These are phyloP conservation scores for Catamblyrhynchus diadema DNA, from an alignment of 2,797 vertebrate genomes.

Conservation along the genomic window DNA sequence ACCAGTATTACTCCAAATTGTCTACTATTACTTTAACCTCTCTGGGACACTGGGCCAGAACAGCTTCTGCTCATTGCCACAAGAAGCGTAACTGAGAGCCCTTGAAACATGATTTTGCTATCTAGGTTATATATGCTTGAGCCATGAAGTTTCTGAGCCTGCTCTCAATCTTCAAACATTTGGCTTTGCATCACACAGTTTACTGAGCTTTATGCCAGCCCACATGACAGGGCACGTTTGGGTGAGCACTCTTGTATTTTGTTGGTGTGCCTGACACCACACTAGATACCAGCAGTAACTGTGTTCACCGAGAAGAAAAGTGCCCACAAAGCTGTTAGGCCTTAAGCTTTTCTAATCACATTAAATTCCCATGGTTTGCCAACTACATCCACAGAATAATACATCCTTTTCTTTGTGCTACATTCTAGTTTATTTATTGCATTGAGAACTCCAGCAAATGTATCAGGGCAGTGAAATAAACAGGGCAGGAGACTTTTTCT, in stretches of 20 bases:
- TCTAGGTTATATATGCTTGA: not conserved
- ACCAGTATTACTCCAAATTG: not conserved
- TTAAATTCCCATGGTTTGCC: not conserved
- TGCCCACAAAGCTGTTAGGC: not conserved
- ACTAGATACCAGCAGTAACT: not conserved
- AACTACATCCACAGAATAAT: not conserved
- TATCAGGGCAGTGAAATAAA: not conserved
- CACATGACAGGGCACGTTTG: not conserved
- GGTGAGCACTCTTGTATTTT: not conserved
- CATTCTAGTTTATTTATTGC: not conserved
- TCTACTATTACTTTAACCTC: not conserved
- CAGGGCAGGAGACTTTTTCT: too few species aligned
- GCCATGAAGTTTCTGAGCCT: not conserved
- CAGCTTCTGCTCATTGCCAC: not conserved
- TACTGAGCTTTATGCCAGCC: not conserved
- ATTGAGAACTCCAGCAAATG: not conserved
- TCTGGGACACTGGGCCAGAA: too few species aligned
- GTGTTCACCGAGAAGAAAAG: not conserved
- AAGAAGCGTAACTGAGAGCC: accelerated
- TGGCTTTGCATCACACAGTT: not conserved
- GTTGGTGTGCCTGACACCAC: not conserved
- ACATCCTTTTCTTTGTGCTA: not conserved
- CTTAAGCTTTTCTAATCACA: not conserved
- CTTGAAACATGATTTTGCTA: not conserved
- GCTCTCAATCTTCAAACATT: not conserved